phyloP scores from a whole-genome alignment of 2,113 vertebrate species.

The Cygnus atratus region DNA sequence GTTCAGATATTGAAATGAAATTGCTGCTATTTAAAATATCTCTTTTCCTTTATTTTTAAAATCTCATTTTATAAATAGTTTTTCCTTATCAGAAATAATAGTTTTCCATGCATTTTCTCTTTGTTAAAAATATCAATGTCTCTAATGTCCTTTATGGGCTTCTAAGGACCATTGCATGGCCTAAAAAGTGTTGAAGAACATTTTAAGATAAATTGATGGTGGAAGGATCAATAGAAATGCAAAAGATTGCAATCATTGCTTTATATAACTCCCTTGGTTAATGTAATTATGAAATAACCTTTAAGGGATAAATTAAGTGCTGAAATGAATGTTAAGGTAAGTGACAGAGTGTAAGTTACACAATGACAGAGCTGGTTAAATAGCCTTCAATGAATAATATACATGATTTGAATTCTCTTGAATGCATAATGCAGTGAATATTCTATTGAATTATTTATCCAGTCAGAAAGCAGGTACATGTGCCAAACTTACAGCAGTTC shows the following conservation, averaged over 20 bases:
- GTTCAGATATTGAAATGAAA: background rate
- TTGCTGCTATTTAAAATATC: background rate
- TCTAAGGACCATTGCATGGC: background rate
- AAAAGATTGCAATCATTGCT: background rate
- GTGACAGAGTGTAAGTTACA: background rate
- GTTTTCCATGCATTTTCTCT: background rate
- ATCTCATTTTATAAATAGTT: background rate
- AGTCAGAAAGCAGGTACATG: background rate
- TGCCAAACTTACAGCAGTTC: conserved; percentile 18
- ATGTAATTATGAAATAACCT: background rate
- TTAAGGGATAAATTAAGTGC: background rate
- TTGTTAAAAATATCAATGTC: background rate
- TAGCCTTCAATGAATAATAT: conserved; percentile 51
- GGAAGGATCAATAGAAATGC: background rate
- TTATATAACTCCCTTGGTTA: background rate
- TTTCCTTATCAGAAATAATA: background rate
- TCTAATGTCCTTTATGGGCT: background rate
- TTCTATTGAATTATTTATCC: conserved; percentile 49
- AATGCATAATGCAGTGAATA: conserved; percentile 30
- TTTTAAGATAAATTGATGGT: background rate
- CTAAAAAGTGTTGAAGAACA: background rate
- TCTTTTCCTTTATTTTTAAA: background rate
- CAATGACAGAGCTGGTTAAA: conserved; percentile 36
- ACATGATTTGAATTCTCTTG: conserved; percentile 13
- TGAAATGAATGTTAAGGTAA: conserved; percentile 7